Evolutionary conservation across 2,113 vertebrate genomes (phyloP).

Genomic region (Cricetomys ansorgei): DNA sequence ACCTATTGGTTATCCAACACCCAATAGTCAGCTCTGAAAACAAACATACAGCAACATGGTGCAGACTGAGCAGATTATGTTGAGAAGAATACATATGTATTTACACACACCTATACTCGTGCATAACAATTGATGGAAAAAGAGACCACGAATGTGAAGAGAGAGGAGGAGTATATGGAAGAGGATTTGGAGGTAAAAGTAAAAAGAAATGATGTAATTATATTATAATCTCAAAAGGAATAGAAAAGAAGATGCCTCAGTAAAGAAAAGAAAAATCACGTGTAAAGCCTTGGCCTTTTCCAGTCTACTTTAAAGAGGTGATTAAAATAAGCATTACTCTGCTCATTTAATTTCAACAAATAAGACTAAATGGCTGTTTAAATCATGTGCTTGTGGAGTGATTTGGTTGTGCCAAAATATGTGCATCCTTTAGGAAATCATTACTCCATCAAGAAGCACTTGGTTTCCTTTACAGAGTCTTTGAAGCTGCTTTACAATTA

Average conservation of each 20-base stretch:
- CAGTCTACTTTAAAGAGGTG: constrained; percentile 14
- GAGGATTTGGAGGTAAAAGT: not conserved
- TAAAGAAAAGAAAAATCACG: not conserved
- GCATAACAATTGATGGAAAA: not conserved
- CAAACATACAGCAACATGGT: not conserved
- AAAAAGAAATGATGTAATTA: not conserved
- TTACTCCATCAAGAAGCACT: constrained; percentile 65
- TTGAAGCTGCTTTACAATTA: constrained; percentile 69
- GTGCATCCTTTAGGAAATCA: constrained; percentile 72
- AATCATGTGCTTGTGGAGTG: constrained; percentile 57
- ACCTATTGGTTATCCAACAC: not conserved
- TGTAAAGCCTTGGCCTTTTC: not conserved
- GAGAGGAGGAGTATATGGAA: not conserved
- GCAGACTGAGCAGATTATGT: not conserved
- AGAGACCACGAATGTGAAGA: not conserved
- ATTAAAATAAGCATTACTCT: constrained; percentile 52
- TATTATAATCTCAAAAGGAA: not conserved
- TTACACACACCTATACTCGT: not conserved
- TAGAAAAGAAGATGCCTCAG: not conserved
- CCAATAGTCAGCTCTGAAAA: not conserved
- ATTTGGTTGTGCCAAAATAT: constrained; percentile 55
- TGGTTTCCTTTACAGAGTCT: constrained; percentile 61
- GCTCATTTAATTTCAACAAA: constrained; percentile 72
- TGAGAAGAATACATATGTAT: not conserved
- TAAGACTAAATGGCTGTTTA: constrained; percentile 66